Evolutionary conservation across 2,113 vertebrate species (phyloP).

Genomic region (Malurus elegans): DNA sequence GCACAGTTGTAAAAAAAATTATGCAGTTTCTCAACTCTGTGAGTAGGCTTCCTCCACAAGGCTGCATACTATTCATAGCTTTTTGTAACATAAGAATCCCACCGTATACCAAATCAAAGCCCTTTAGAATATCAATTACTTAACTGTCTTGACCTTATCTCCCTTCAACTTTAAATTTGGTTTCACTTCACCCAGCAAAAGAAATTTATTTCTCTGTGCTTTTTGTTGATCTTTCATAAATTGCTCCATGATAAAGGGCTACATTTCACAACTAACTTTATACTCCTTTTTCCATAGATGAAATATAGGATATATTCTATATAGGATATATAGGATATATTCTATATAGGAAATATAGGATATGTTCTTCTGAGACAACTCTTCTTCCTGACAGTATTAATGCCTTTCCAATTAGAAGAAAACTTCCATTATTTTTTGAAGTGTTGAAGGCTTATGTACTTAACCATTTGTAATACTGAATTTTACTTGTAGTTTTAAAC

Average conservation of each 20-base stretch:
- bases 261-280: not conserved
- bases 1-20: not conserved
- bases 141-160: not conserved
- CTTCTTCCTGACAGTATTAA: not conserved
- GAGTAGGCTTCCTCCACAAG: not conserved
- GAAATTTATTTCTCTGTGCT: not conserved
- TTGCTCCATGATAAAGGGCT: not conserved
- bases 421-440: not conserved
- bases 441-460: not conserved
- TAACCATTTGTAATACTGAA: not conserved
- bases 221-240: not conserved
- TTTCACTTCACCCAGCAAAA: not conserved
- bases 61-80: not conserved
- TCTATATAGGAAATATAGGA: not conserved
- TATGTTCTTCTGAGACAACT: not conserved
- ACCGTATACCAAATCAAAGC: rapidly evolving
- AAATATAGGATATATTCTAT: not conserved
- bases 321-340: too few relatives aligned
- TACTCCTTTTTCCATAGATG: not conserved
- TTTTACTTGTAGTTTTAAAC: not conserved
- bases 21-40: not conserved
- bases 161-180: not conserved
- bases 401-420: not conserved
- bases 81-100: not conserved
- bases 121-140: not conserved